These are phyloP conservation scores for Ptychadena robeensis DNA, from an alignment of 2,797 vertebrate species.

Conservation along the genomic window DNA sequence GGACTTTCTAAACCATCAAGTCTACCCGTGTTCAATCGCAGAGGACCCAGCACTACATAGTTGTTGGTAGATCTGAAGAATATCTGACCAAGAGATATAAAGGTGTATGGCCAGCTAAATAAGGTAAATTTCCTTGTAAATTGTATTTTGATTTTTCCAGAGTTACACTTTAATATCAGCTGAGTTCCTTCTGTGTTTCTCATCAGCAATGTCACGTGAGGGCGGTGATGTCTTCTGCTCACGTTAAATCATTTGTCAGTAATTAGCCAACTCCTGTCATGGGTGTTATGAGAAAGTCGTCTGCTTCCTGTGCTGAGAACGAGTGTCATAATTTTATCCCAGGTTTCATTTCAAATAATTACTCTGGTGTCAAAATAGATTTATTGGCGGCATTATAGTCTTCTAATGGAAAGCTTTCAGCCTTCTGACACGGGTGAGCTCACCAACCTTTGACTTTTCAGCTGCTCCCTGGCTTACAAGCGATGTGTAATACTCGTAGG, in stretches of 20 bases:
- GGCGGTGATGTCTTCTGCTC: not conserved
- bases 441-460: not conserved
- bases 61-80: too few relatives aligned
- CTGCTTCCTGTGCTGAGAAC: not conserved
- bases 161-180: not conserved
- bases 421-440: not conserved
- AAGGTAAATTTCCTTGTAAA: too few relatives aligned
- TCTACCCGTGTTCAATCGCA: too few relatives aligned
- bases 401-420: not conserved
- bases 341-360: slow-evolving; percentile 1
- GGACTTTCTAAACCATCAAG: too few relatives aligned
- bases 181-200: not conserved
- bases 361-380: slow-evolving; percentile 3
- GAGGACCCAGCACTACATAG: too few relatives aligned
- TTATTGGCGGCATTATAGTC: not conserved
- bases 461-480: not conserved
- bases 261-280: not conserved
- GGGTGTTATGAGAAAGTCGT: not conserved
- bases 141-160: too few relatives aligned
- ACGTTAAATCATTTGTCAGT: not conserved
- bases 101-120: too few relatives aligned
- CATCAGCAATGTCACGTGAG: not conserved
- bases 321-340: not conserved
- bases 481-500: too few relatives aligned
- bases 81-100: too few relatives aligned